These are phyloP conservation scores for Scopus umbretta DNA, from an alignment of 2,113 vertebrate genomes.

Conservation along the genomic window DNA sequence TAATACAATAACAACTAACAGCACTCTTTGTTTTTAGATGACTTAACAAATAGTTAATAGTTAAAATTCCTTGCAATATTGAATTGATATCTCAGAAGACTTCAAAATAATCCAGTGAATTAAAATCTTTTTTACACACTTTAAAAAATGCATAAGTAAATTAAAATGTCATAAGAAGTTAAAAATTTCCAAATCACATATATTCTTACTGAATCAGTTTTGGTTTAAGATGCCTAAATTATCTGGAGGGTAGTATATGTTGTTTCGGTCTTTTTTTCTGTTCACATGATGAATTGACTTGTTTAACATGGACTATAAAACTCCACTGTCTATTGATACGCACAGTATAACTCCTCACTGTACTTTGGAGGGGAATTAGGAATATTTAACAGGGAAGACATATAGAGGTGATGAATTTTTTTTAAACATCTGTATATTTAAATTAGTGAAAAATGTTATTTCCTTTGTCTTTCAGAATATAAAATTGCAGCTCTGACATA, in stretches of 20 bases:
- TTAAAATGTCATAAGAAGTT: neutral
- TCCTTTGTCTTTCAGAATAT: neutral
- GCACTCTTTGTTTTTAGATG: fast-evolving
- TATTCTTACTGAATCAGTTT: neutral
- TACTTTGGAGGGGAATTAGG: neutral
- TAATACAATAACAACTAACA: neutral
- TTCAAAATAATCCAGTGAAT: neutral
- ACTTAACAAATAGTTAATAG: neutral
- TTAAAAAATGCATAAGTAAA: neutral
- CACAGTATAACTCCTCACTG: fast-evolving
- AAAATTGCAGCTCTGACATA: neutral
- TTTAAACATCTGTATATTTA: neutral
- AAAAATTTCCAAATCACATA: neutral
- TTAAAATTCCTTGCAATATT: neutral
- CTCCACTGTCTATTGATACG: neutral
- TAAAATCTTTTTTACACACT: neutral
- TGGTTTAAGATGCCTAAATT: neutral
- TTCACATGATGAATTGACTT: neutral
- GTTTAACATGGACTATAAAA: neutral
- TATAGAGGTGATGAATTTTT: neutral
- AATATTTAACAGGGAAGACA: neutral
- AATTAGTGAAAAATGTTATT: neutral
- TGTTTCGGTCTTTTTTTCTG: neutral
- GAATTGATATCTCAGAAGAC: neutral
- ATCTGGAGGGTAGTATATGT: no score